These are phyloP conservation scores for Lophius piscatorius DNA, from an alignment of 2,113 vertebrate genomes.

Conservation along the genomic window DNA sequence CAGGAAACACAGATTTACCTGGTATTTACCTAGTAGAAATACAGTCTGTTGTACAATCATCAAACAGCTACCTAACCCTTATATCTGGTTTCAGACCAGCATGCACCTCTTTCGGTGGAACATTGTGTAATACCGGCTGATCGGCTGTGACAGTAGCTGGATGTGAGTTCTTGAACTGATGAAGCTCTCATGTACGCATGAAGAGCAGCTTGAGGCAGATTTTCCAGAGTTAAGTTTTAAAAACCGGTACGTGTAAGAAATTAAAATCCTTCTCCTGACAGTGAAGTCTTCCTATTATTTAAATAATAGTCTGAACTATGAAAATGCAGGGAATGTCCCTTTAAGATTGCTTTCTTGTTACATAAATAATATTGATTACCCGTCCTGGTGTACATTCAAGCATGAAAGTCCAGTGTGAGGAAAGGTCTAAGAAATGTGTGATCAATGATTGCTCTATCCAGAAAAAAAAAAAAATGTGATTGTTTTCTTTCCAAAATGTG, in stretches of 20 bases:
- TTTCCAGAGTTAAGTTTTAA: constrained; percentile 30
- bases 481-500: constrained; percentile 26
- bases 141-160: constrained; percentile 24
- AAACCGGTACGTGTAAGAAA: constrained; percentile 39
- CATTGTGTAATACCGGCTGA: constrained; percentile 18
- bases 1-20: constrained; percentile 18
- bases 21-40: constrained; percentile 18
- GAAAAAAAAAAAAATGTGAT: constrained; percentile 34
- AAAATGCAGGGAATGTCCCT: constrained; percentile 21
- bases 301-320: constrained; percentile 28
- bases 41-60: constrained; percentile 47
- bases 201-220: constrained; percentile 54
- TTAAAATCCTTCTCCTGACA: not conserved
- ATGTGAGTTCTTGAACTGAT: constrained; percentile 18
- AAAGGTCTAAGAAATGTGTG: not conserved
- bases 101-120: constrained; percentile 35
- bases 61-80: constrained; percentile 1
- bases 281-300: constrained; percentile 6
- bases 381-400: constrained; percentile 70
- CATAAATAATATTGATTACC: constrained; percentile 28
- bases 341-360: constrained; percentile 53
- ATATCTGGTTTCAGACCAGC: constrained; percentile 11
- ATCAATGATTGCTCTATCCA: constrained; percentile 10
- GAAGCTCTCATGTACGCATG: constrained; percentile 5
- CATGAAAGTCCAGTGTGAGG: constrained; percentile 42